Evolutionary conservation across 2,888 invertebrate species (phyloP).

Genomic region (Troglohyphantes excavatus): DNA sequence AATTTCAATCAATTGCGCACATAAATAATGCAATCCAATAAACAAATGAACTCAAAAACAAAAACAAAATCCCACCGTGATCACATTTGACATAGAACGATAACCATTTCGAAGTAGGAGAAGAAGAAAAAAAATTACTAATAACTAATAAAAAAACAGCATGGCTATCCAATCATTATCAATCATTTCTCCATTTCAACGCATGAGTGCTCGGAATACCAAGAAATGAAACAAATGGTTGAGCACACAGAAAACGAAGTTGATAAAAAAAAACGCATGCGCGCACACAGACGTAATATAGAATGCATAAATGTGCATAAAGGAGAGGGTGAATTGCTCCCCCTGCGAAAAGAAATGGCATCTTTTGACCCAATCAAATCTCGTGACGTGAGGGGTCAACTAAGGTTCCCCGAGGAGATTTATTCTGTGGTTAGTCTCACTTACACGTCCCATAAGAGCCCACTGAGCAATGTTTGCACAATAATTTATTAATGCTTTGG

Average conservation of each 20-base stretch:
- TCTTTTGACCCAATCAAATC: conserved; percentile 76
- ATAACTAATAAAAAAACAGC: conserved; percentile 61
- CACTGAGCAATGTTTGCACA: conserved; percentile 64
- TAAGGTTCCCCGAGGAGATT: conserved; percentile 58
- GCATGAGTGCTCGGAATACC: conserved; percentile 68
- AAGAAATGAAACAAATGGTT: conserved; percentile 77
- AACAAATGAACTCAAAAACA: neutral
- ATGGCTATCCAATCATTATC: conserved; percentile 76
- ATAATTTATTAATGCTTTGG: conserved; percentile 74
- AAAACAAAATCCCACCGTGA: neutral
- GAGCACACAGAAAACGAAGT: conserved; percentile 35
- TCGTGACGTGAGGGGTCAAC: conserved; percentile 70
- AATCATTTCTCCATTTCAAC: conserved; percentile 78
- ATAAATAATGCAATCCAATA: neutral
- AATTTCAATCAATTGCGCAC: neutral
- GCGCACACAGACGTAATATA: conserved; percentile 12
- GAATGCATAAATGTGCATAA: conserved; percentile 51
- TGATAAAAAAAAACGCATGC: conserved; percentile 37
- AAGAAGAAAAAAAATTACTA: conserved; percentile 52
- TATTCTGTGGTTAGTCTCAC: conserved; percentile 66
- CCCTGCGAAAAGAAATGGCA: conserved; percentile 61
- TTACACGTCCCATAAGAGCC: conserved; percentile 56
- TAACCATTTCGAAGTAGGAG: conserved; percentile 53
- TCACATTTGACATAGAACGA: conserved; percentile 62
- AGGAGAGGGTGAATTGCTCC: conserved; percentile 19